phyloP scores from a whole-genome alignment of 2,113 vertebrate species.

The Acanthisitta chloris region DNA sequence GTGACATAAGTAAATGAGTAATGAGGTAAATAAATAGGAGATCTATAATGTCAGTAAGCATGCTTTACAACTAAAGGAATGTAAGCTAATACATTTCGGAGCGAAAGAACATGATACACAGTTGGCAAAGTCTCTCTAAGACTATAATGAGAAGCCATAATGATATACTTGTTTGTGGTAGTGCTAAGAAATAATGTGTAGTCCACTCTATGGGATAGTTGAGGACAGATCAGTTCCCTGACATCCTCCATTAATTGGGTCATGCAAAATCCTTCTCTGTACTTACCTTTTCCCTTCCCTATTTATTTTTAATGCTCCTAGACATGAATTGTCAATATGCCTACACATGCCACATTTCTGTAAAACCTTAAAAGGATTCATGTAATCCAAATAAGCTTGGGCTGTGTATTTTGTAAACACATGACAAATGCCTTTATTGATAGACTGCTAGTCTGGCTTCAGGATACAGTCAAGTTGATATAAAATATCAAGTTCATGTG shows the following conservation, averaged over 20 bases:
- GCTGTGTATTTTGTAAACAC: background rate
- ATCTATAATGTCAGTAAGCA: background rate
- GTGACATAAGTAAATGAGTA: background rate
- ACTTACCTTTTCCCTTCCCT: background rate
- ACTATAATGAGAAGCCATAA: background rate
- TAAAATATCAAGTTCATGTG: background rate
- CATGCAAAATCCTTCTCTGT: background rate
- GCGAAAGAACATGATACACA: background rate
- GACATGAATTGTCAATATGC: background rate
- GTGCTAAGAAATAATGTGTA: background rate
- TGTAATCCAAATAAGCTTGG: background rate
- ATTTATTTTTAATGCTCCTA: background rate
- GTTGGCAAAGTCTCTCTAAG: background rate
- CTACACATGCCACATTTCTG: background rate
- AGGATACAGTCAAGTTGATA: background rate
- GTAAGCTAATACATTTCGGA: background rate
- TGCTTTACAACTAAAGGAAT: background rate
- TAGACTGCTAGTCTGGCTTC: background rate
- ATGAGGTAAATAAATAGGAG: background rate
- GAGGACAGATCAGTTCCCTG: background rate
- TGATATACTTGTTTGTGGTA: background rate
- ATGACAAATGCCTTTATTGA: background rate
- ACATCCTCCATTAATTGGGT: background rate
- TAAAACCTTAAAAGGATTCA: background rate
- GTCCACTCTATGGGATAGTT: background rate